Base-by-base conservation (phyloP, 2,113 vertebrate genomes). In the Cygnus atratus region DNA sequence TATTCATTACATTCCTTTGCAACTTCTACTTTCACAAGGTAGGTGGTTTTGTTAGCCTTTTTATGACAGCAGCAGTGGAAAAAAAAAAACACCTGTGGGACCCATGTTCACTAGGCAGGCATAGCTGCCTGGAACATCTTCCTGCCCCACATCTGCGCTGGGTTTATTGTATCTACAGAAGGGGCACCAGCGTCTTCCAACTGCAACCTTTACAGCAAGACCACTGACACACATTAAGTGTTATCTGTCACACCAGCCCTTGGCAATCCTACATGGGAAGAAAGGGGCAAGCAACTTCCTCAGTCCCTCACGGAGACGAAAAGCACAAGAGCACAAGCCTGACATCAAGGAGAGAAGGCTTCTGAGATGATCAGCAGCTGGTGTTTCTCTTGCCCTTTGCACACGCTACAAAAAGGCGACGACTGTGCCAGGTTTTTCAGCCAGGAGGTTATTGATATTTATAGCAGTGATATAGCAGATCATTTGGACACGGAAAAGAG, bases 401-500 rank as follows among this genome's bases (percentile, higher is more conserved):
- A 74, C 75, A 10, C 0, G 2, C n/a, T 80, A 44, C 54, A 92
- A 18, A 24, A 44, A 74, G 39, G 41, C 55, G 62, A 66, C 0
- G 0, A 80, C 62, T 44, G 79, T 84, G 63, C 44, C 62, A 33
- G 2, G 12, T 62, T 90, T 84, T 70, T 72, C 65, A 87, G 63
- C 39, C 44, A 77, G 70, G 57, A 94, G 54, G 73, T 78, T 93
- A 84, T 84, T 88, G 93, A 87, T 96, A 84, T 87, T 94, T 92
- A 88, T 91, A 73, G 88, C 72, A 72, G 79, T 78, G 61, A 95
- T 92, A 87, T 10, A 94, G 87, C 82, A 94, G 87, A 95, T 92
- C 93, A 88, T 93, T 79, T 87, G 86, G 84, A 94, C 86, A 92
- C 87, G 86, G 72, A 58, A 93, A 94, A 78, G 76, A 84, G 95